Evolutionary conservation across 2,113 vertebrate species (phyloP).

Genomic region (Tachysurus fulvidraco): DNA sequence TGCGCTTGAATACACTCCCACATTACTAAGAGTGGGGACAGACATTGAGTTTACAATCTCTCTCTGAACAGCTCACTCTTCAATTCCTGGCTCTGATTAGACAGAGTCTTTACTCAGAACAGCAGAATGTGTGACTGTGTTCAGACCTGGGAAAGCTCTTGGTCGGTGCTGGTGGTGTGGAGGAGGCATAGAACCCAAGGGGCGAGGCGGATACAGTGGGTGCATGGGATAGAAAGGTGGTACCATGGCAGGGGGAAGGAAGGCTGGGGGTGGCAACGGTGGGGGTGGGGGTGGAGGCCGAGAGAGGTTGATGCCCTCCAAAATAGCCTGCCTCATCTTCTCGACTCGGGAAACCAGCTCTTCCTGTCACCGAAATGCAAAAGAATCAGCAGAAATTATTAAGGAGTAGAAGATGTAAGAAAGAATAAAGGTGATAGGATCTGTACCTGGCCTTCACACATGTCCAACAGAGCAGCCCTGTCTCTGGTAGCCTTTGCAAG

Average conservation of each 20-base stretch:
- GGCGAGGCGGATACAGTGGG: conserved; percentile 79
- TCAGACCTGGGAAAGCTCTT: conserved; percentile 83
- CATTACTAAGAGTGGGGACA: background rate
- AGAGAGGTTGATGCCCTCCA: conserved; percentile 86
- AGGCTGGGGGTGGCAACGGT: conserved; percentile 83
- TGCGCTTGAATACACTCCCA: background rate
- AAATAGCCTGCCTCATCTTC: conserved; percentile 90
- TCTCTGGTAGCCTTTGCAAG: conserved; percentile 81
- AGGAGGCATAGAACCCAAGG: conserved; percentile 80
- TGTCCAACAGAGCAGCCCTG: conserved; percentile 82
- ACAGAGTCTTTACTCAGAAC: background rate
- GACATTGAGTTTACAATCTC: background rate
- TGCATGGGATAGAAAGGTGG: conserved; percentile 85
- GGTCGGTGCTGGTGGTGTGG: conserved; percentile 79
- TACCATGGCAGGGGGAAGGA: conserved; percentile 81
- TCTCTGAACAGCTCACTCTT: background rate
- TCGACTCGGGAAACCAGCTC: conserved; percentile 86
- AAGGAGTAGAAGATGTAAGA: background rate
- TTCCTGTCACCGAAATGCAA: conserved; percentile 62
- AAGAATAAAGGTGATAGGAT: background rate
- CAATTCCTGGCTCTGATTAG: no score
- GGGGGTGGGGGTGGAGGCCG: conserved; percentile 80
- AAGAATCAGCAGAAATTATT: background rate
- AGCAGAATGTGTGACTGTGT: background rate
- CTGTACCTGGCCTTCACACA: conserved; percentile 89